Evolutionary conservation across 2,113 vertebrate species (phyloP).

Genomic region (Oceanites oceanicus): DNA sequence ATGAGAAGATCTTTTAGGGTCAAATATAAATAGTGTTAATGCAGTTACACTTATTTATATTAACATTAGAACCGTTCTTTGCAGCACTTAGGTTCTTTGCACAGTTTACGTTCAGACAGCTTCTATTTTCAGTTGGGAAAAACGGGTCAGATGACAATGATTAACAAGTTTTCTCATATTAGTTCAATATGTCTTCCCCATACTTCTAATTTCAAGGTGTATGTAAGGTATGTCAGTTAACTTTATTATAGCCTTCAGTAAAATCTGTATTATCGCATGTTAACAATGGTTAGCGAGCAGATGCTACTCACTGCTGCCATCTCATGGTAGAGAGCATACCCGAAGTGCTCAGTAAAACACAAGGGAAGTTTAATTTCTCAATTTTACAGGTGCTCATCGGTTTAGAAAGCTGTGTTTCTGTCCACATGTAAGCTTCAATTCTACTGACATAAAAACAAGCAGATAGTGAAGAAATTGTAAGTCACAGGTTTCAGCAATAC

Average conservation of each 20-base stretch:
- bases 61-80: background rate
- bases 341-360: background rate
- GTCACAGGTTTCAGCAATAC: background rate
- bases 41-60: background rate
- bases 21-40: background rate
- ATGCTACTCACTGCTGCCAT: slow-evolving; percentile 27
- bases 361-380: background rate
- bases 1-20: background rate
- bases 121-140: background rate
- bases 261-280: fast-evolving
- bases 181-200: background rate
- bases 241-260: background rate
- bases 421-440: background rate
- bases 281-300: fast-evolving
- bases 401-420: background rate
- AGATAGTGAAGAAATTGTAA: background rate
- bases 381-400: background rate
- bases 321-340: background rate
- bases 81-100: background rate
- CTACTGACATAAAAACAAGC: background rate
- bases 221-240: too few species aligned
- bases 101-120: background rate
- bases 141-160: background rate
- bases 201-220: background rate
- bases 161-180: background rate